phyloP scores from a whole-genome alignment of 2,888 invertebrate genomes.

The Acronicta psi region DNA sequence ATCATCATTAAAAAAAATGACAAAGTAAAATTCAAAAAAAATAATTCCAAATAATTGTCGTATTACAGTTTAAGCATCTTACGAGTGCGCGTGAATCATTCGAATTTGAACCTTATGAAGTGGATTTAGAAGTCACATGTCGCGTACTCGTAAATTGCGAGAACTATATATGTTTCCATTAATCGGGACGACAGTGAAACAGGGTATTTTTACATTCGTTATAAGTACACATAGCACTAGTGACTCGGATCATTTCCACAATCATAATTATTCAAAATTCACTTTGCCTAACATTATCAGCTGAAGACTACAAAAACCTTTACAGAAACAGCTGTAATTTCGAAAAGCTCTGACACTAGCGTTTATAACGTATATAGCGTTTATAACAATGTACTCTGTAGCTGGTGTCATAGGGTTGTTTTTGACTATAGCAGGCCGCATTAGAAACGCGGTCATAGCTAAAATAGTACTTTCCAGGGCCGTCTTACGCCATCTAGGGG shows the following conservation, averaged over 20 bases:
- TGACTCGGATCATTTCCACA: slow-evolving; percentile 34
- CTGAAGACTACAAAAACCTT: not conserved
- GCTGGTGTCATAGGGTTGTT: too few relatives aligned
- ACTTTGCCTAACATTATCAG: not conserved
- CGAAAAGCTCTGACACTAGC: too few relatives aligned
- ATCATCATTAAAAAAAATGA: too few relatives aligned
- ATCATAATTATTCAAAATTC: slow-evolving; percentile 6
- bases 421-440: too few relatives aligned
- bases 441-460: too few relatives aligned
- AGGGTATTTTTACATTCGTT: slow-evolving; percentile 45
- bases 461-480: too few relatives aligned
- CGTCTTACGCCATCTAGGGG: too few relatives aligned
- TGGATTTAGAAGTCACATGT: not conserved
- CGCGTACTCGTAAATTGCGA: not conserved
- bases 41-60: too few relatives aligned
- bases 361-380: too few relatives aligned
- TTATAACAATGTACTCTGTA: too few relatives aligned
- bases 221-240: slow-evolving; percentile 45
- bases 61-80: not conserved
- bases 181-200: slow-evolving; percentile 56
- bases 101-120: not conserved
- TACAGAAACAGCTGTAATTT: too few relatives aligned
- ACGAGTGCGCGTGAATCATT: not conserved
- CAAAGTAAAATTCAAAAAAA: too few relatives aligned
- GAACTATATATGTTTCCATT: not conserved